These are phyloP conservation scores for Pangasius macronema DNA, from an alignment of 2,797 vertebrate genomes.

Conservation along the genomic window DNA sequence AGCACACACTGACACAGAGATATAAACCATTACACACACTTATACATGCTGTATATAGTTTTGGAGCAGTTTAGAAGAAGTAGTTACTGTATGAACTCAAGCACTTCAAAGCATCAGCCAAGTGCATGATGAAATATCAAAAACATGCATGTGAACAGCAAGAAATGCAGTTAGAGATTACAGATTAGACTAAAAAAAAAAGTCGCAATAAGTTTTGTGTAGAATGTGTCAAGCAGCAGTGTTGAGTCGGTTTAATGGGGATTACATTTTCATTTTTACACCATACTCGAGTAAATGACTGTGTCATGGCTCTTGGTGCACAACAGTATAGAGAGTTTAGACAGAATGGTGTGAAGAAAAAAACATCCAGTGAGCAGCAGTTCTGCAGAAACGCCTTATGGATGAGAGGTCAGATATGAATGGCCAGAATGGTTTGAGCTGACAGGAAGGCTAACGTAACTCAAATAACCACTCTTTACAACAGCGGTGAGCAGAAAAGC, in stretches of 20 bases:
- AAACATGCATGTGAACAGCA: background rate
- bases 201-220: background rate
- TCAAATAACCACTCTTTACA: no score
- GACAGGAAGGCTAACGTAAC: background rate
- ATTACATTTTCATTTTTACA: no score
- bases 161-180: background rate
- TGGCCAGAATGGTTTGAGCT: background rate
- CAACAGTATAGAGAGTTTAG: no score
- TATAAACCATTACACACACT: background rate
- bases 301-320: no score
- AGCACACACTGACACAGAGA: background rate
- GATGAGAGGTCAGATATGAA: background rate
- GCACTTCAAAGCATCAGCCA: background rate
- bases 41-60: background rate
- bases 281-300: no score
- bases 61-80: slow-evolving; percentile 11
- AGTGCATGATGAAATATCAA: background rate
- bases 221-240: background rate
- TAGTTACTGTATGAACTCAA: background rate
- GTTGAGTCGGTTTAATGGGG: background rate
- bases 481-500: no score
- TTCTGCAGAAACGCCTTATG: background rate
- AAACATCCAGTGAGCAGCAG: no score
- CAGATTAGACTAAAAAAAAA: background rate
- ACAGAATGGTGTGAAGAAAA: no score